phyloP scores from a whole-genome alignment of 1,140 invertebrate species.

The Antheraea pernyi region DNA sequence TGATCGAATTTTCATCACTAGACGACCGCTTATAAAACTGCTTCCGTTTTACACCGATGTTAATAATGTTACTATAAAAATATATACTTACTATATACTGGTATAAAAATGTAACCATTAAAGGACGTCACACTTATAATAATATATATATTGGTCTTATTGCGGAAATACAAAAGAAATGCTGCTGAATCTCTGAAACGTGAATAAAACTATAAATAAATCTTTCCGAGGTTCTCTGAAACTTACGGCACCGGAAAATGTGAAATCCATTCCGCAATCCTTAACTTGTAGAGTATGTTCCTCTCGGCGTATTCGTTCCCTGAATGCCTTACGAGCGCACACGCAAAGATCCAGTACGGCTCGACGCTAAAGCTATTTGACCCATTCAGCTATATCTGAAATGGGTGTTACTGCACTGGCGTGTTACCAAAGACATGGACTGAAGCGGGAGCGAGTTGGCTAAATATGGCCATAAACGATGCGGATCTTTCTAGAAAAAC shows the following conservation, averaged over 20 bases:
- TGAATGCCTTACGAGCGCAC: slow-evolving; percentile 9
- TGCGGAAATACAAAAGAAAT: no score
- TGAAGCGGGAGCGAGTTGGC: background rate
- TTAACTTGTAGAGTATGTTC: slow-evolving; percentile 12
- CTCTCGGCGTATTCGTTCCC: background rate
- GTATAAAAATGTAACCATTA: no score
- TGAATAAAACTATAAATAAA: slow-evolving; percentile 6
- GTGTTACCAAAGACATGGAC: background rate
- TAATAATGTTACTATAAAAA: no score
- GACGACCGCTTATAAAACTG: no score
- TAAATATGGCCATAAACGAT: no score
- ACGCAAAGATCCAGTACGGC: slow-evolving; percentile 6
- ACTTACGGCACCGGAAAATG: background rate
- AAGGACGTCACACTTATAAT: no score
- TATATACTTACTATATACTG: no score
- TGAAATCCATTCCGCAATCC: slow-evolving; percentile 10
- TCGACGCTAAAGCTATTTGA: slow-evolving; percentile 17
- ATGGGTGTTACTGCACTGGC: slow-evolving; percentile 11
- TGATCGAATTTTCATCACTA: no score
- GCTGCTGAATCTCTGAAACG: background rate
- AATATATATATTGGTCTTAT: no score
- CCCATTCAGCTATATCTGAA: slow-evolving; percentile 31
- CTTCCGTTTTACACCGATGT: no score
- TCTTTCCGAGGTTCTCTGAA: background rate
- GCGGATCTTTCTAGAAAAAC: no score